Evolutionary conservation across 1,140 invertebrate species (phyloP), one percentile per base, ranked within the genome.

Genomic region (Panonychus citri): DNA sequence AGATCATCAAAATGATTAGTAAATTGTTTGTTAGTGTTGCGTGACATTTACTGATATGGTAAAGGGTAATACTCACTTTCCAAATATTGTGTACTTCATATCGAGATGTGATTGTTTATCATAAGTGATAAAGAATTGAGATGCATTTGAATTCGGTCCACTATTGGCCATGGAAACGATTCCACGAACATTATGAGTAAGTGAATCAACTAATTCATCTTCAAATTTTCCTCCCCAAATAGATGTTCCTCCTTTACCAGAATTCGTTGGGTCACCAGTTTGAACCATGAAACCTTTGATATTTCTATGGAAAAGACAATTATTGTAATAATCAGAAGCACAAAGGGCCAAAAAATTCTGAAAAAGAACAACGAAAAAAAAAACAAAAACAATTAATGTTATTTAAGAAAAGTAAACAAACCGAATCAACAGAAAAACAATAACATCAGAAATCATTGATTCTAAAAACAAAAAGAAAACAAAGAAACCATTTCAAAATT

Each of bases 131-230:
- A 96, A 98, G 71, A 97, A 98, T 69, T 98, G 93, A 64, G 87
- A 91, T n/a, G 80, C 83, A 76, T 97, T 98, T n/a, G 86, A 86
- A 67, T 97, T 93, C 15, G 89, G 87, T 21, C 91, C 91, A 74
- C 87, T 95, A 66, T 94, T 97, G n/a, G 93, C 93, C 90, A 97
- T 95, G 15, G 89, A 95, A 1, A 97, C 71, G 49, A 85, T 81
- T 3, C 93, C 93, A 66, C 89, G 75, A 8, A 76, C 71, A 66
- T 77, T 83, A 66, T 95, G 90, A 81, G 84, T 64, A 24, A 96
- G 67, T 65, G 86, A 85, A 68, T 94, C 88, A 69, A 85, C 83
- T 60, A 96, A 84, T 75, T 97, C 91, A 73, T 97, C 91, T 69
- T 90, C 85, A 73, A 93, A 94, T 68, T 87, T 89, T 60, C 73